Conservation (phyloP, 1,140 invertebrate species). For the Drosophila novamexicana region DNA sequence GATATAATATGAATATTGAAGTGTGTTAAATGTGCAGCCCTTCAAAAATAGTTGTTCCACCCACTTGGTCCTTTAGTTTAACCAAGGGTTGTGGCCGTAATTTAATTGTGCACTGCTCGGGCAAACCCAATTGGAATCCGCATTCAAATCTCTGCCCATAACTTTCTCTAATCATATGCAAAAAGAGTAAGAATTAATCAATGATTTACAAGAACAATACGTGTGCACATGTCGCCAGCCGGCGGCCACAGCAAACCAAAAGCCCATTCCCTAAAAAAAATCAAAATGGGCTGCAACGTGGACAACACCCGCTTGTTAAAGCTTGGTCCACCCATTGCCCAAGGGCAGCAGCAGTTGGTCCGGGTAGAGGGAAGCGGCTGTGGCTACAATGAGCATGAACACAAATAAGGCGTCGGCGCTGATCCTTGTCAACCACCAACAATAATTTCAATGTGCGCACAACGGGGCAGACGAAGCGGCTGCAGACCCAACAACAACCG, state of each 20-base stretch:
- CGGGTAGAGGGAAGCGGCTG: slow-evolving; percentile 8
- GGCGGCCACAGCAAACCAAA: slow-evolving; percentile 28
- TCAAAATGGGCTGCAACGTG: slow-evolving; percentile 31
- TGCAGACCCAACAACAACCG: slow-evolving; percentile 15
- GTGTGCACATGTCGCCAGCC: slow-evolving; percentile 73
- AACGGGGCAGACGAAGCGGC: slow-evolving; percentile 30
- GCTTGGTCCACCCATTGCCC: slow-evolving; percentile 59
- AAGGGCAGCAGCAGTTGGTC: slow-evolving; percentile 40
- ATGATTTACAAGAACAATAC: slow-evolving; percentile 82
- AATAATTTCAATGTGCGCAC: slow-evolving; percentile 67
- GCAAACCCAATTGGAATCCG: slow-evolving; percentile 34
- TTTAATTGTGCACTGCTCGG: slow-evolving; percentile 31
- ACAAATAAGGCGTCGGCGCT: slow-evolving; percentile 81
- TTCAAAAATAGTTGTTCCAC: slow-evolving; percentile 17
- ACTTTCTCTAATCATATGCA: slow-evolving; percentile 79
- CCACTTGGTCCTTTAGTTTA: neutral
- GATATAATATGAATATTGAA: neutral
- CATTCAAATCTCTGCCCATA: slow-evolving; percentile 37
- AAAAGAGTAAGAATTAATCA: slow-evolving; percentile 78
- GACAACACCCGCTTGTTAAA: slow-evolving; percentile 71
- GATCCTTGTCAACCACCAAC: slow-evolving; percentile 81
- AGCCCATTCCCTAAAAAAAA: slow-evolving; percentile 12
- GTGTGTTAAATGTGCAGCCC: neutral
- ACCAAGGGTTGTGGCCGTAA: slow-evolving; percentile 27
- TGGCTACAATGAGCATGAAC: slow-evolving; percentile 69